phyloP scores from a whole-genome alignment of 2,888 invertebrate genomes.

The Bellardia pandia region DNA sequence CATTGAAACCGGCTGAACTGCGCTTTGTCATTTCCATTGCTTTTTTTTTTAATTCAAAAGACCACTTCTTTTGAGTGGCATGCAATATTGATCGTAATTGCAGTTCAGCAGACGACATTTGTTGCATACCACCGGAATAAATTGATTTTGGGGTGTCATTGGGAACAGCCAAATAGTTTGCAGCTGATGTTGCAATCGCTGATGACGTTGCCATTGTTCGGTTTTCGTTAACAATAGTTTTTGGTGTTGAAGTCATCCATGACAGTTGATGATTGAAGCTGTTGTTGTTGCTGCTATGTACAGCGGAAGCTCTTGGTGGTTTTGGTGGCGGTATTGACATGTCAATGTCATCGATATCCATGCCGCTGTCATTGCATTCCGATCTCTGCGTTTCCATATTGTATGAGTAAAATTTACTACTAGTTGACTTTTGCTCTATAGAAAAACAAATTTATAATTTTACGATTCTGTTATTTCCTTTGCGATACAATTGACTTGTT shows the following conservation, averaged over 20 bases:
- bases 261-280: slow-evolving; percentile 76
- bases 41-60: slow-evolving; percentile 77
- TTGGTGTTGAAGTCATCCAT: slow-evolving; percentile 48
- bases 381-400: slow-evolving; percentile 45
- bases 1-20: slow-evolving; percentile 73
- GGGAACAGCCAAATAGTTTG: slow-evolving; percentile 40
- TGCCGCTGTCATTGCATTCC: slow-evolving; percentile 23
- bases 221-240: background rate
- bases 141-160: slow-evolving; percentile 65
- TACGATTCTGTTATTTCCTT: slow-evolving; percentile 9
- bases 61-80: slow-evolving; percentile 74
- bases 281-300: slow-evolving; percentile 76
- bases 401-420: slow-evolving; percentile 59
- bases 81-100: slow-evolving; percentile 51
- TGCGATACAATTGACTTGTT: slow-evolving; percentile 21
- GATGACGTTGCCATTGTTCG: background rate
- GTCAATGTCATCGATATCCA: slow-evolving; percentile 68
- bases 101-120: slow-evolving; percentile 29
- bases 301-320: slow-evolving; percentile 53
- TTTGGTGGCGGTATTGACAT: slow-evolving; percentile 63
- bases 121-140: slow-evolving; percentile 42
- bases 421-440: background rate
- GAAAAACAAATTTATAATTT: slow-evolving; percentile 16
- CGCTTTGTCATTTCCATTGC: slow-evolving; percentile 78
- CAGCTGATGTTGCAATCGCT: background rate